These are phyloP conservation scores for Propsilocerus akamusi DNA, from an alignment of 1,140 invertebrate genomes.

Conservation along the genomic window DNA sequence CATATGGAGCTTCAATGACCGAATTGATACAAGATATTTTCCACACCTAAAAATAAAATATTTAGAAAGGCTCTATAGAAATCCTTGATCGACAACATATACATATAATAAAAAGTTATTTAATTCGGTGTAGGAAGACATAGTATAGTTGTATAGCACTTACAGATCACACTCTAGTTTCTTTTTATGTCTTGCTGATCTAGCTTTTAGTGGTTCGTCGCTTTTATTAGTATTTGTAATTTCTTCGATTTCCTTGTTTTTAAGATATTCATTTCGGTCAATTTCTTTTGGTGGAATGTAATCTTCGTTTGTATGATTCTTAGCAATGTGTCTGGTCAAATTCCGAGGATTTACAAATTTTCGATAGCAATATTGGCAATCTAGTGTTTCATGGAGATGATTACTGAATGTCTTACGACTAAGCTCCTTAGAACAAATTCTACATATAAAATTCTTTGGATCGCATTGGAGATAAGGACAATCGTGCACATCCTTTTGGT, in stretches of 20 bases:
- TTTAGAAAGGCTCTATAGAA: too few species aligned
- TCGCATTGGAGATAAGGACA: neutral
- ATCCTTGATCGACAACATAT: too few species aligned
- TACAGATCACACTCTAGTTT: too few species aligned
- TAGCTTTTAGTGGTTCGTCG: too few species aligned
- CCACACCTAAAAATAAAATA: too few species aligned
- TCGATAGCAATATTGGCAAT: neutral
- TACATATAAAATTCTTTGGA: neutral
- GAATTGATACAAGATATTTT: neutral
- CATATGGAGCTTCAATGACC: neutral
- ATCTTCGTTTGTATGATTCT: neutral
- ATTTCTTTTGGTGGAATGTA: neutral
- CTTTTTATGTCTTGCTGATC: too few species aligned
- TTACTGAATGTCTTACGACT: neutral
- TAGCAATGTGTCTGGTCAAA: neutral
- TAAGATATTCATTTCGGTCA: neutral
- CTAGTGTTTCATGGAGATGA: neutral
- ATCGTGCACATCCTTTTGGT: neutral
- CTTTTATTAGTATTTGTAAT: too few species aligned
- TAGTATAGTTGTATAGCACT: too few species aligned
- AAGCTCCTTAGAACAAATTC: neutral
- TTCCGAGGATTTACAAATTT: neutral
- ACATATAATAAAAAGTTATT: too few species aligned
- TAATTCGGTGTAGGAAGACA: too few species aligned
- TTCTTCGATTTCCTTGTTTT: neutral